Evolutionary conservation across 2,113 vertebrate species (phyloP), one percentile per base, ranked within the genome.

Genomic region (Furnarius figulus): DNA sequence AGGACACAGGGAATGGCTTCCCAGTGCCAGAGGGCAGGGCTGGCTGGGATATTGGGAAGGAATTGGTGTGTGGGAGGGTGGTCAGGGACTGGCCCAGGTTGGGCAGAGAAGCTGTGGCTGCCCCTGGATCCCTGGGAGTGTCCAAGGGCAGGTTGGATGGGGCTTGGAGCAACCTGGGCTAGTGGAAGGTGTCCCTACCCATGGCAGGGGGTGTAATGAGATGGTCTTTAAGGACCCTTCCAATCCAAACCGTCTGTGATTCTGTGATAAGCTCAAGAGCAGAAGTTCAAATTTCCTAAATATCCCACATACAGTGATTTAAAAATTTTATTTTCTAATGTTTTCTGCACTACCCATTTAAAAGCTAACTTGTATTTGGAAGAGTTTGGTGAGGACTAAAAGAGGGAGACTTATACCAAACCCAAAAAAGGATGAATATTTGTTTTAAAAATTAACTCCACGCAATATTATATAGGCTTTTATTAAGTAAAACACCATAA

Each of bases 101-200:
- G 6, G 10, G 21, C 35, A 58, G 67, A 58, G 76, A 0, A 80
- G 35, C 31, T 80, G 67, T 7, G 50, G 35, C 49, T 80, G 58
- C 2, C 35, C 14, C 35, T 53, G 28, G 28, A 42, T 19, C 21
- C 58, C 37, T 65, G 67, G 31, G 0, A 74, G 15, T 39, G 44
- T 2, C 7, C 68, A 19, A n/a, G 39, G 33, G 5, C 44, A 39
- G 33, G 33, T 0, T 67, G 66, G 52, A 81, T 0, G 0, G 37
- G 15, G 8, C 16, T 0, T 47, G 49, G 19, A n/a, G 10, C 22
- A 66, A 0, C 14, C 27, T 81, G 37, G 14, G 12, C 3, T 0
- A 44, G 3, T 59, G 39, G 12, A 2, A 52, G 10, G 1, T 66
- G 44, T 39, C 24, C 19, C 28, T n/a, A 12, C 7, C 9, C 8